Evolutionary conservation across 2,113 vertebrate genomes (phyloP).

Genomic region (Labeo catla): DNA sequence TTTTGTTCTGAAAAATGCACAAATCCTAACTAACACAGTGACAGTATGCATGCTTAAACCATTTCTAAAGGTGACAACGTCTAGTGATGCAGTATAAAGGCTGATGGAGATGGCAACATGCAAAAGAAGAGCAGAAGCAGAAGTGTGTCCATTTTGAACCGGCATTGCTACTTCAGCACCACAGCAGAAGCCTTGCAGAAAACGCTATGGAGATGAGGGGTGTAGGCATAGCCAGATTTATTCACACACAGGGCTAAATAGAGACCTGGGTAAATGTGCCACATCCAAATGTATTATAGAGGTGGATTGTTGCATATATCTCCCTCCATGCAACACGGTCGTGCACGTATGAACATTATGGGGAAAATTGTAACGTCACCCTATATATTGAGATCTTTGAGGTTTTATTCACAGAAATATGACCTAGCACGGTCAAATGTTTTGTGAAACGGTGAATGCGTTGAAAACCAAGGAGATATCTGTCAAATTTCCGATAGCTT

Average conservation of each 20-base stretch:
- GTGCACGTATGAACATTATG: slow-evolving; percentile 47
- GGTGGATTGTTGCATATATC: not conserved
- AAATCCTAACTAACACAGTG: not conserved
- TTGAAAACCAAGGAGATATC: slow-evolving; percentile 14
- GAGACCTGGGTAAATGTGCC: slow-evolving; percentile 11
- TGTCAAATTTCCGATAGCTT: slow-evolving; percentile 34
- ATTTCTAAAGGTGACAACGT: slow-evolving; percentile 18
- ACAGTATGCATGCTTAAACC: not conserved
- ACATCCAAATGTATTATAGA: not conserved
- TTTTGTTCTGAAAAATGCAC: not conserved
- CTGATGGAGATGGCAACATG: slow-evolving; percentile 46
- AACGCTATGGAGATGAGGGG: slow-evolving; percentile 54
- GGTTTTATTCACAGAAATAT: not conserved
- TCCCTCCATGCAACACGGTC: slow-evolving; percentile 33
- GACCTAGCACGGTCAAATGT: not conserved
- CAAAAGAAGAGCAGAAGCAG: slow-evolving; percentile 39
- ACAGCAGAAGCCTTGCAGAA: slow-evolving; percentile 55
- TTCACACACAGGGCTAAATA: not conserved
- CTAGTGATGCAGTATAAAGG: slow-evolving; percentile 35
- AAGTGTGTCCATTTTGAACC: slow-evolving; percentile 67
- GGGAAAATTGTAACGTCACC: slow-evolving; percentile 51
- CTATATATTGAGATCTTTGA: slow-evolving; percentile 3
- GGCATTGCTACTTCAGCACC: slow-evolving; percentile 63
- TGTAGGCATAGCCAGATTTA: slow-evolving; percentile 51
- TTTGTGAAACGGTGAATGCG: not conserved